These are phyloP conservation scores for Actenoides lindsayi DNA, from an alignment of 2,113 vertebrate species.

Conservation along the genomic window DNA sequence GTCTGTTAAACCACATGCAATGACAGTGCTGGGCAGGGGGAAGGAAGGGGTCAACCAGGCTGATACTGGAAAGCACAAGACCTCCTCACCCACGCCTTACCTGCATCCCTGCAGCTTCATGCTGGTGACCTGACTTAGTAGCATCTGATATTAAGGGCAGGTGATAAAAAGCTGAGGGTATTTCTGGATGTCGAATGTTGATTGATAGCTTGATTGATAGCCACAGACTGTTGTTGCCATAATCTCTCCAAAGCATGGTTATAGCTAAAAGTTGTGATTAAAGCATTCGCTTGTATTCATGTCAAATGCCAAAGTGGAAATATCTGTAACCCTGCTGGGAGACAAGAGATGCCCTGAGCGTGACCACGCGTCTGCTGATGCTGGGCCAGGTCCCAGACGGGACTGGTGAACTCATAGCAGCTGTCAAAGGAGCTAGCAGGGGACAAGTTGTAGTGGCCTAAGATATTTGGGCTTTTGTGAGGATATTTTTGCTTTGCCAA, in stretches of 20 bases:
- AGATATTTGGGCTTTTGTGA: neutral
- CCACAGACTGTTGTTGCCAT: neutral
- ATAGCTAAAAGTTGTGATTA: neutral
- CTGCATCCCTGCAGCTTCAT: neutral
- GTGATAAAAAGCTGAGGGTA: neutral
- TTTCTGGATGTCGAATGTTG: neutral
- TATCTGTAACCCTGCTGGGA: neutral
- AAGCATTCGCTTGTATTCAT: neutral
- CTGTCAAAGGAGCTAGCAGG: neutral
- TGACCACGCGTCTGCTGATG: accelerated
- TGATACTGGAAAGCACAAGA: neutral
- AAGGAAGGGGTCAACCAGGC: neutral
- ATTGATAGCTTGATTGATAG: neutral
- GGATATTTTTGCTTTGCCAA: neutral
- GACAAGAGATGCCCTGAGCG: neutral
- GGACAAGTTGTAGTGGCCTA: neutral
- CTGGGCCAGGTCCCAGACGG: neutral
- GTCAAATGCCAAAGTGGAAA: neutral
- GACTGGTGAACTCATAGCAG: neutral
- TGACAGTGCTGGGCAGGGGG: neutral
- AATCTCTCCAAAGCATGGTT: neutral
- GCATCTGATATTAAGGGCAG: neutral
- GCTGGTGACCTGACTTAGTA: neutral
- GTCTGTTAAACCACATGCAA: neutral
- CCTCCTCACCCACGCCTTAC: neutral